Evolutionary conservation across 2,888 invertebrate species (phyloP).

Genomic region (Drosophila pseudotakahashii): DNA sequence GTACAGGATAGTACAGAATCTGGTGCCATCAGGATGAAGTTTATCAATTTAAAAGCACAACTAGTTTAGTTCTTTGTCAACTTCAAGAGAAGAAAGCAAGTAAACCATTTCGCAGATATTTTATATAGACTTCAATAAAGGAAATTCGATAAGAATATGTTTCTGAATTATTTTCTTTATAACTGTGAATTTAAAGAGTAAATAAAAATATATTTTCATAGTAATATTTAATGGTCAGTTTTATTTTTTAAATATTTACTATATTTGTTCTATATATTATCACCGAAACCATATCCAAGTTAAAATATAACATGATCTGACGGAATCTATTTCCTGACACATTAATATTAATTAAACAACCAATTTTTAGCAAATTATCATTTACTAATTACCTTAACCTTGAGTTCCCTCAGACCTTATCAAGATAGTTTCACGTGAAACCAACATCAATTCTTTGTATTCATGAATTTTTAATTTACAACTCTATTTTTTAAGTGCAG

Average conservation of each 20-base stretch:
- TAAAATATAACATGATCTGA: no score
- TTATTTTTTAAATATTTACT: no score
- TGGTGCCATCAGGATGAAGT: conserved; percentile 24
- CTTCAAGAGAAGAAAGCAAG: conserved; percentile 3
- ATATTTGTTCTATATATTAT: no score
- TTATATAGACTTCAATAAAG: background rate
- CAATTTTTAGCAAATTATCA: background rate
- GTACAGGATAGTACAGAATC: conserved; percentile 10
- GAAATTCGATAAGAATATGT: background rate
- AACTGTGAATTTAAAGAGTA: no score
- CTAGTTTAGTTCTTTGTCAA: conserved; percentile 28
- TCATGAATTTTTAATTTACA: conserved; percentile 21
- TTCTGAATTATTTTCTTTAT: no score
- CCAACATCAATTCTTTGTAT: background rate
- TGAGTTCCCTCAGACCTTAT: background rate
- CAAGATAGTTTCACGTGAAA: background rate
- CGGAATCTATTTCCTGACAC: background rate
- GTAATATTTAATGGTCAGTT: no score
- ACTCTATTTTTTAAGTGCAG: conserved; percentile 21
- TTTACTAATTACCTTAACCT: background rate
- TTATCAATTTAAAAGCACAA: conserved; percentile 35
- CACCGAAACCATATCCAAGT: no score
- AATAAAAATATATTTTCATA: no score
- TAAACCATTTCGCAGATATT: background rate
- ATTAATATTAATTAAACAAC: background rate